These are phyloP conservation scores for Cacatua alba DNA, from an alignment of 2,113 vertebrate species.

Conservation along the genomic window DNA sequence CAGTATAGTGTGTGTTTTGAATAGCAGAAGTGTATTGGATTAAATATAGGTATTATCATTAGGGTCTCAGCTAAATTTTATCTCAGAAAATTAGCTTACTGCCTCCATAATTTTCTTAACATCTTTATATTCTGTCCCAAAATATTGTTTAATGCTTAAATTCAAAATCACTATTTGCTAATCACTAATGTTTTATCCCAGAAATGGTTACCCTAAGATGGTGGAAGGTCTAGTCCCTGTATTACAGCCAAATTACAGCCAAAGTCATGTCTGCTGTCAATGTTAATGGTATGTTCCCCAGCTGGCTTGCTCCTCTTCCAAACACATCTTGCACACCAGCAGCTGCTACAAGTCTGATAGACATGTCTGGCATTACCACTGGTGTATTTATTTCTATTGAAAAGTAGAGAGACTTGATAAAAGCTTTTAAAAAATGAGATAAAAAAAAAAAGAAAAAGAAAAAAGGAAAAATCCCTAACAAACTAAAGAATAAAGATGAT, in stretches of 20 bases:
- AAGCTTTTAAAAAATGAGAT: background rate
- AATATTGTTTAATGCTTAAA: background rate
- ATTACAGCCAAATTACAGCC: background rate
- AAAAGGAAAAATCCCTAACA: background rate
- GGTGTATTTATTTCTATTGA: background rate
- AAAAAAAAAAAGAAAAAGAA: background rate
- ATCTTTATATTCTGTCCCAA: background rate
- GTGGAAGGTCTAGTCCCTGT: background rate
- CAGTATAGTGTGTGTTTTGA: background rate
- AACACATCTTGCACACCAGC: background rate
- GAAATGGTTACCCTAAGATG: background rate
- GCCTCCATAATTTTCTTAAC: background rate
- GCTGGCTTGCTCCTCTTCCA: background rate
- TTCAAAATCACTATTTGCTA: background rate
- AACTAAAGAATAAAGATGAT: background rate
- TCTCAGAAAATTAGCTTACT: background rate
- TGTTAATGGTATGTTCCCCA: background rate
- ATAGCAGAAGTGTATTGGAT: background rate
- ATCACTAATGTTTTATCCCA: background rate
- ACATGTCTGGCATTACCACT: background rate
- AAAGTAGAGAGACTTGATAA: background rate
- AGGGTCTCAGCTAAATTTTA: background rate
- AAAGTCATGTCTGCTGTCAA: background rate
- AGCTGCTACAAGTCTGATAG: background rate
- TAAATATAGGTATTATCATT: background rate